Evolutionary conservation across 2,797 vertebrate species (phyloP).

Genomic region (Epinephelus awoara): DNA sequence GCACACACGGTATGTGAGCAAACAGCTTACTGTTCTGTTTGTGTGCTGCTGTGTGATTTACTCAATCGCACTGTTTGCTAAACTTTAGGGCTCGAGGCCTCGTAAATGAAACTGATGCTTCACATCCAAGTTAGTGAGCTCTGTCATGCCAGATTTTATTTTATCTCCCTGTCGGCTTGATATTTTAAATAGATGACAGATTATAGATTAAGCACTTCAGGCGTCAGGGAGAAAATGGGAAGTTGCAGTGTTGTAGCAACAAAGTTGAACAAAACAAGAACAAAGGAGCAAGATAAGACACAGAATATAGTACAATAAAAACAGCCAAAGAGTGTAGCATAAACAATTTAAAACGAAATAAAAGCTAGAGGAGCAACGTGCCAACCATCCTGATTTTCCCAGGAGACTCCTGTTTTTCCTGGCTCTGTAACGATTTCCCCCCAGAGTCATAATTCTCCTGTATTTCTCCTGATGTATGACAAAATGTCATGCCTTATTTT

Average conservation of each 20-base stretch:
- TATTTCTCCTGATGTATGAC: too few species aligned
- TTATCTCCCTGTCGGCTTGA: background rate
- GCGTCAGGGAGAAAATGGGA: background rate
- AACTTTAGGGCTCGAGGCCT: conserved; percentile 16
- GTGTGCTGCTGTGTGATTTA: conserved; percentile 46
- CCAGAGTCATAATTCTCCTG: too few species aligned
- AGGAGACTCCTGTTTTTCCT: too few species aligned
- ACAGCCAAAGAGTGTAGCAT: background rate
- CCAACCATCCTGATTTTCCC: too few species aligned
- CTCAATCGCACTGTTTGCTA: conserved; percentile 18
- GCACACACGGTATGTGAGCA: conserved; percentile 19
- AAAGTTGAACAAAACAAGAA: conserved; percentile 8
- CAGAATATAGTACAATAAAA: background rate
- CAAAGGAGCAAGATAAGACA: background rate
- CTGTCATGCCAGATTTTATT: background rate
- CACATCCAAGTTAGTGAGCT: background rate
- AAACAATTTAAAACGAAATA: background rate
- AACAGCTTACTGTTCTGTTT: conserved; percentile 44
- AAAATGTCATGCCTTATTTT: too few species aligned
- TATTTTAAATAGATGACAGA: background rate
- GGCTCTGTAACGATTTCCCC: too few species aligned
- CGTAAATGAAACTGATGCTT: conserved; percentile 37
- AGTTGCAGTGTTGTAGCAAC: background rate
- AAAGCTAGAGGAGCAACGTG: background rate
- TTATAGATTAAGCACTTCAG: background rate